Evolutionary conservation across 1,140 invertebrate genomes (phyloP), one percentile per base, ranked within the genome.

Genomic region (Oedothorax gibbosus): DNA sequence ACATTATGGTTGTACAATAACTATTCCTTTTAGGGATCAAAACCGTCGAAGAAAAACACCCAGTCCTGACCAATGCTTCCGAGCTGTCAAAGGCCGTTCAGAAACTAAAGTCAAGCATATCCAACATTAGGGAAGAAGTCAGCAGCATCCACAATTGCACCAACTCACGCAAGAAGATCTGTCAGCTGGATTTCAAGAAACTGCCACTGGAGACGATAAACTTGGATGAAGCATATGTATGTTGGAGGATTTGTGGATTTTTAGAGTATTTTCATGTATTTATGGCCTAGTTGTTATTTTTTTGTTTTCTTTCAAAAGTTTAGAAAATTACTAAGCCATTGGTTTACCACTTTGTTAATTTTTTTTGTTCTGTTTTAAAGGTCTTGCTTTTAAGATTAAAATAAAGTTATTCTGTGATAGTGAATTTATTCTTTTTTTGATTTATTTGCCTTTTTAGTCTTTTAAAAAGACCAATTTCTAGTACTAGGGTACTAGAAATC

Each of bases 141-240:
- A 20, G 68, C 35, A 73, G 51, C 12, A 10, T 84, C 9, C 69
- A 62, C 49, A 84, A 84, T 50, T 84, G 81, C 20, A 76, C 81
- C 54, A 76, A 75, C 68, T 84, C 81, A 53, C 14, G 56, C 7
- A 84, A 68, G 12, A 66, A 75, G 18, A 21, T 84, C 10, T 84
- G 81, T 64, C 57, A 75, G 20, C 12, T 84, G 0, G 53, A 66
- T 49, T 84, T 84, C 9, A 35, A 84, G 21, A 35, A 66, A 10
- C 20, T 84, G 21, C 81, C 81, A 8, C 49, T 84, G 57, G 81
- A 84, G 54, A 75, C 50, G 7, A 57, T 84, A 14, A 76, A 84
- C 68, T 49, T 84, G 35, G 81, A 84, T 68, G 72, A 76, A 21
- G 81, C 72, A 18, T 84, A 84, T 66, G 81, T 84, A 76, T 64